Evolutionary conservation across 2,113 vertebrate species (phyloP), one percentile per base, ranked within the genome.

Genomic region (Motacilla tschutschensis): DNA sequence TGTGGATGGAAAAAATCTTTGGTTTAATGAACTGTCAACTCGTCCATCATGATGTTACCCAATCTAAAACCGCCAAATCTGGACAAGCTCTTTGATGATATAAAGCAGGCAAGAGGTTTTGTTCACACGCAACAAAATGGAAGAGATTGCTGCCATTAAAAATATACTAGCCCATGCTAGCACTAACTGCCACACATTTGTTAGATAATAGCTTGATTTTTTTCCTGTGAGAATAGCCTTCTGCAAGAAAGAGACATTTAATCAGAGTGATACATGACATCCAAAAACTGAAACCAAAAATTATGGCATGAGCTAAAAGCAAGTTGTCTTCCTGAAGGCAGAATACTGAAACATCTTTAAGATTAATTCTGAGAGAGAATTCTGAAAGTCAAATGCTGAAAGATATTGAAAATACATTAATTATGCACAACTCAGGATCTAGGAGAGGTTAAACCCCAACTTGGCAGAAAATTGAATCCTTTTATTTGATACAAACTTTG

Each of bases 361-460:
- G 95, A 96, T 95, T 87, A 94, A 96, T 94, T 95, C 92, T 89
- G 76, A 54, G 69, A 63, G 87, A 94, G 90, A 93, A 89, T 90
- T 94, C 83, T 87, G 85, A 87, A 96, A 96, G 93, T 90, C 94
- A 95, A 95, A 96, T 78, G 90, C 89, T 74, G 85, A 95, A 75
- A n/a, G 86, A 95, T 94, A 94, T 70, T 94, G 92, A 92, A 95
- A 94, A 94, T 89, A 79, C 83, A 94, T 96, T 95, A 94, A 96
- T 96, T 94, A 95, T 83, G 87, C 90, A 96, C 85, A 85, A 84
- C 90, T 89, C 83, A 70, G 85, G 89, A 94, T 94, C 87, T 75
- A 83, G 85, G 90, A 92, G 92, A 95, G 93, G 94, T 95, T 94
- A 96, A 95, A 91, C 88, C 94, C 94, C 89, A 83, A 83, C 79